These are phyloP conservation scores for Gobio gobio DNA, from an alignment of 2,113 vertebrate genomes.

Conservation along the genomic window DNA sequence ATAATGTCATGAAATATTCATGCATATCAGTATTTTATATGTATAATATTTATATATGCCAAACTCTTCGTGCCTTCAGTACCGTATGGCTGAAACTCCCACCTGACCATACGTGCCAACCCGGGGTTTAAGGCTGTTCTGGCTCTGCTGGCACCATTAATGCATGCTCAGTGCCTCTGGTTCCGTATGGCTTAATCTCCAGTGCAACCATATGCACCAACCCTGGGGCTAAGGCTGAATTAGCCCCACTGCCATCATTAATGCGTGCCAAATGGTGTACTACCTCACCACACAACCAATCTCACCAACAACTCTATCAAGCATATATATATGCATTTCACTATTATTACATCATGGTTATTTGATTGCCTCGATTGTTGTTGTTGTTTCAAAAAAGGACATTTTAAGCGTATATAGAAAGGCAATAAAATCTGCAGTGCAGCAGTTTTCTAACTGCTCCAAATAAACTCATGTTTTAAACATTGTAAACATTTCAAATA, in stretches of 20 bases:
- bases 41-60: constrained; percentile 9
- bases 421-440: too few species aligned
- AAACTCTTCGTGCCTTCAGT: not conserved
- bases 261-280: not conserved
- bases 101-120: not conserved
- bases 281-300: not conserved
- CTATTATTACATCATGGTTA: not conserved
- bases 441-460: too few species aligned
- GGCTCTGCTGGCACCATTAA: not conserved
- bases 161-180: constrained; percentile 8
- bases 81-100: not conserved
- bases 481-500: not conserved
- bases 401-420: too few species aligned
- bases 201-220: not conserved
- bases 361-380: not conserved
- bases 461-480: not conserved
- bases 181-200: not conserved
- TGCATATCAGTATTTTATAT: not conserved
- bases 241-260: not conserved
- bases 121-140: not conserved
- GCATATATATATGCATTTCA: not conserved
- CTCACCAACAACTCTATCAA: not conserved
- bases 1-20: constrained; percentile 19
- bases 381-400: too few species aligned
- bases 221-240: not conserved